phyloP scores from a whole-genome alignment of 2,888 invertebrate species.

The Eumerus sabulonum region DNA sequence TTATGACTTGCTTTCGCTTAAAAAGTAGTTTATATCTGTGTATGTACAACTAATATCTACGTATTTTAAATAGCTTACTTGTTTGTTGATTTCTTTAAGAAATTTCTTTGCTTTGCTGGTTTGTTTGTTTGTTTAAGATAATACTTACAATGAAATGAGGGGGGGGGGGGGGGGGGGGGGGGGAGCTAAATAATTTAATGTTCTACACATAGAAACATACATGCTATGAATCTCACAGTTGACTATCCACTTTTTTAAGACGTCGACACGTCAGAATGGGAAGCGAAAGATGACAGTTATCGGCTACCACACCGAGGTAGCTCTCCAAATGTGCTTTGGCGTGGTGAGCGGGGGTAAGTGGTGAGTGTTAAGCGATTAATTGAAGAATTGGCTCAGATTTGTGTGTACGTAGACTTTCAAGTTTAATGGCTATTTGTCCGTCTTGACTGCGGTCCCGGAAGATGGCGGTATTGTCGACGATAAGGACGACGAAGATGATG shows the following conservation, averaged over 20 bases:
- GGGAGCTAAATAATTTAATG: slow-evolving; percentile 66
- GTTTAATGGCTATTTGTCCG: slow-evolving; percentile 63
- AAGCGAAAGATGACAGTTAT: slow-evolving; percentile 47
- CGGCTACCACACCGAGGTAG: not conserved
- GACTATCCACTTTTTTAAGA: slow-evolving; percentile 68
- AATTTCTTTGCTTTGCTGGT: not conserved
- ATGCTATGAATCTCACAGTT: slow-evolving; percentile 72
- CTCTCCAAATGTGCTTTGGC: not conserved
- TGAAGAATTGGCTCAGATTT: slow-evolving; percentile 59
- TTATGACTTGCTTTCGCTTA: slow-evolving; percentile 39
- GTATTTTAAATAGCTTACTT: slow-evolving; percentile 61
- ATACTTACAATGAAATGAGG: slow-evolving; percentile 51
- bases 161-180: too few relatives aligned
- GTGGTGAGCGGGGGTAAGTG: not conserved
- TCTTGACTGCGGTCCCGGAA: slow-evolving; percentile 36
- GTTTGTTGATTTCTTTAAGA: slow-evolving; percentile 12
- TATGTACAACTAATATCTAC: slow-evolving; percentile 62
- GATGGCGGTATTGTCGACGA: slow-evolving; percentile 33
- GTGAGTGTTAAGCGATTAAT: slow-evolving; percentile 47
- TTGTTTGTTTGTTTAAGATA: slow-evolving; percentile 34
- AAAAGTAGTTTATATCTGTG: slow-evolving; percentile 46
- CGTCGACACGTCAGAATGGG: slow-evolving; percentile 55
- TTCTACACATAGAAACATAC: slow-evolving; percentile 27
- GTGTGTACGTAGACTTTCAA: slow-evolving; percentile 61
- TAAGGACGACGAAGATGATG: slow-evolving; percentile 40